Evolutionary conservation across 2,113 vertebrate genomes (phyloP), one percentile per base, ranked within the genome.

Genomic region (Dissostichus mawsoni): DNA sequence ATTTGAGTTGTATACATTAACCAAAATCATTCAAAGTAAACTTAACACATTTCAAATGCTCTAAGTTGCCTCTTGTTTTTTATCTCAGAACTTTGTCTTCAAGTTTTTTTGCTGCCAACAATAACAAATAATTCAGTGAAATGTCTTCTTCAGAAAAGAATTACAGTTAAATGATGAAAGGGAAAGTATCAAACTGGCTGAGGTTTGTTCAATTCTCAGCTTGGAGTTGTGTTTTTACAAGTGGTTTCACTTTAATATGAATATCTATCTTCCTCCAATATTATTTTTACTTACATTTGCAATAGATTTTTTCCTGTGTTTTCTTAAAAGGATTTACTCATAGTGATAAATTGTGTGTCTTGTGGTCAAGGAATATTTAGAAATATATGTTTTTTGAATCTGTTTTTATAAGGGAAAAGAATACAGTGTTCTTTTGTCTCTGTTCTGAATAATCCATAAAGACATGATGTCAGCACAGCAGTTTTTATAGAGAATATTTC

Each of bases 231-330:
- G 68, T 70, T 78, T 70, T 53, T 8, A 78, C 68, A 79, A 79
- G 44, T 72, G 59, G 76, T 67, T 73, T 80, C 53, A 44, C 52
- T 72, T 71, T 23, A 23, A 17, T 18, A 51, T 51, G 36, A 58
- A 58, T 36, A 12, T 23, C 5, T 51, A 53, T 11, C 41, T 1
- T 14, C 47, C 25, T 14, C 36, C 5, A 5, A 2, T 65, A 64
- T 41, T 53, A 53, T 59, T n/a, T 17, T 33, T 25, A 51, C 20
- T 48, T 65, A 41, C 6, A 65, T 45, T 56, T 56, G 13, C 57
- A 16, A 4, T 45, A 55, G 11, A 5, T 14, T 53, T 52, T 47
- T 25, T 45, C 10, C 8, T 14, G 4, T 3, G 25, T 44, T 29
- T 51, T 41, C 72, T 51, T 67, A 23, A 23, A 16, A 17, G 3